These are phyloP conservation scores for Brachyrhaphis roseni DNA, from an alignment of 2,797 vertebrate species.

Conservation along the genomic window DNA sequence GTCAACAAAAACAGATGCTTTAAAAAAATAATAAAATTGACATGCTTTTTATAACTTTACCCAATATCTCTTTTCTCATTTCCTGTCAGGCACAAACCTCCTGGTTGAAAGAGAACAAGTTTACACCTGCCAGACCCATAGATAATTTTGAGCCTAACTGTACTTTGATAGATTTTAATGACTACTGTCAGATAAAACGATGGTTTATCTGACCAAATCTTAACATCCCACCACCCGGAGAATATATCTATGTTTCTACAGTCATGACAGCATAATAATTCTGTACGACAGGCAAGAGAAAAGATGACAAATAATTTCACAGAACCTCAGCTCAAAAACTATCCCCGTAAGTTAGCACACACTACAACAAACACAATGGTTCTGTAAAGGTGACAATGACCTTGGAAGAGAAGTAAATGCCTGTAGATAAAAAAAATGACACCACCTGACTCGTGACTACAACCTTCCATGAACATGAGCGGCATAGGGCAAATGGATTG, in stretches of 20 bases:
- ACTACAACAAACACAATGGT: not conserved
- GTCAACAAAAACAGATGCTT: not conserved
- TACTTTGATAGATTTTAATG: not conserved
- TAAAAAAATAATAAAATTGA: not conserved
- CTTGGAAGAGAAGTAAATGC: slow-evolving; percentile 20
- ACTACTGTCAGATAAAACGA: too few relatives aligned
- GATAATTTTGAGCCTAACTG: not conserved
- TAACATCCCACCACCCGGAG: not conserved
- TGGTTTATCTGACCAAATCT: not conserved
- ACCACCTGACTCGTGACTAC: slow-evolving; percentile 38
- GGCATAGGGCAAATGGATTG: slow-evolving; percentile 38
- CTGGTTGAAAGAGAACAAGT: not conserved
- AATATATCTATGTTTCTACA: not conserved
- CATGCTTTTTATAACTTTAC: not conserved
- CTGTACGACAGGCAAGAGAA: not conserved
- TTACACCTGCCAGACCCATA: not conserved
- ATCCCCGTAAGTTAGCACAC: not conserved
- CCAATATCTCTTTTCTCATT: not conserved
- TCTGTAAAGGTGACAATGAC: slow-evolving; percentile 26
- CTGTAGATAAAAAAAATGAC: slow-evolving; percentile 12
- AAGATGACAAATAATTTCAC: not conserved
- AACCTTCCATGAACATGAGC: slow-evolving; percentile 38
- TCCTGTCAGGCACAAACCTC: not conserved
- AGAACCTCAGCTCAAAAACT: not conserved
- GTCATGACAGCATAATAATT: not conserved